Conservation (phyloP, 2,888 invertebrate species). For the Erebia epiphron region DNA sequence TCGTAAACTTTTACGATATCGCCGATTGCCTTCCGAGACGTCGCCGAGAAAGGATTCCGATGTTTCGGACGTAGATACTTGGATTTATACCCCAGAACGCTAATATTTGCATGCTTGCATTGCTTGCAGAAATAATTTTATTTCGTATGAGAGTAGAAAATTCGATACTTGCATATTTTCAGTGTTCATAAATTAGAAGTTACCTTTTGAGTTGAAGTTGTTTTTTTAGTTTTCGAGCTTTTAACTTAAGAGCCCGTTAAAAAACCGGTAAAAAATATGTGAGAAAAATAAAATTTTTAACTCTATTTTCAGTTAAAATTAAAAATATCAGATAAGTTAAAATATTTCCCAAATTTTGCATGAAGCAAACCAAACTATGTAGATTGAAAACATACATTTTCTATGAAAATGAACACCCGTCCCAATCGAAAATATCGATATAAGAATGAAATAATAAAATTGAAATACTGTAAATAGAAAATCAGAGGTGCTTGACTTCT, state of each 20-base stretch:
- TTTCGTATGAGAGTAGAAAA: not conserved
- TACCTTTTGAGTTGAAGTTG: not conserved
- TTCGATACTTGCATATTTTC: not conserved
- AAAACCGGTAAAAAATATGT: too few relatives aligned
- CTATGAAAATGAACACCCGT: not conserved
- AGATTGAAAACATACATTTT: not conserved
- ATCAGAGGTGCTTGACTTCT: not conserved
- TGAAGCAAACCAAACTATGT: not conserved
- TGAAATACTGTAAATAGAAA: not conserved
- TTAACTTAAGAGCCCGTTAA: too few relatives aligned
- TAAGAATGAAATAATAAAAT: not conserved
- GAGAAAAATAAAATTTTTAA: too few relatives aligned
- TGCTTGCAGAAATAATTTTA: slow-evolving; percentile 4
- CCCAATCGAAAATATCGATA: not conserved
- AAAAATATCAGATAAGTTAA: not conserved
- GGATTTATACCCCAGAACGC: slow-evolving; percentile 20
- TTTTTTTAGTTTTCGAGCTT: not conserved
- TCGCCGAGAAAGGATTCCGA: slow-evolving; percentile 62
- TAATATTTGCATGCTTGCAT: slow-evolving; percentile 25
- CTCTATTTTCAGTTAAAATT: too few relatives aligned
- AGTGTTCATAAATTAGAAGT: not conserved
- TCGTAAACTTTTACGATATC: slow-evolving; percentile 80
- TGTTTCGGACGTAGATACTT: slow-evolving; percentile 36
- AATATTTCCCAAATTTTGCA: not conserved
- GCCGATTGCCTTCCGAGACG: slow-evolving; percentile 68